Evolutionary conservation across 2,888 invertebrate genomes (phyloP).

Genomic region (Hydroisotoma schaefferi): DNA sequence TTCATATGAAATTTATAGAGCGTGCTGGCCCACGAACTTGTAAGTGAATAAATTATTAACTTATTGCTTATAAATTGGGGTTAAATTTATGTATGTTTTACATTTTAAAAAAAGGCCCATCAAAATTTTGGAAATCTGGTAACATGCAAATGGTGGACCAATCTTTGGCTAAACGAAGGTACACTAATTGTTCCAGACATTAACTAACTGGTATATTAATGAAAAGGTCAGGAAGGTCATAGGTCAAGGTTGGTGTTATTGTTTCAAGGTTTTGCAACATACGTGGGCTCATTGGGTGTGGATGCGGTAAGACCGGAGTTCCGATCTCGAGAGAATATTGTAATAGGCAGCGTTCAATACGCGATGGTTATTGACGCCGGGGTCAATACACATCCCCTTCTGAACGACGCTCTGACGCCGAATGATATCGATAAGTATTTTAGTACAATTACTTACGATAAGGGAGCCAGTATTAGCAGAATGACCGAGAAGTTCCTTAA

Average conservation of each 20-base stretch:
- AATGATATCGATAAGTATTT: conserved; percentile 50
- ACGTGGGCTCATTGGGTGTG: conserved; percentile 23
- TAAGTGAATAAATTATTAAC: neutral
- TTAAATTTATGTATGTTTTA: neutral
- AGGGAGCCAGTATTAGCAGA: conserved; percentile 28
- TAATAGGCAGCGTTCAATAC: conserved; percentile 25
- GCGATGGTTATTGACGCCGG: conserved; percentile 26
- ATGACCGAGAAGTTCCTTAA: conserved; percentile 42
- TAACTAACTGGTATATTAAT: too few species aligned
- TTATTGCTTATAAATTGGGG: neutral
- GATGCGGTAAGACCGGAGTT: conserved; percentile 26
- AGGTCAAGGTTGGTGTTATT: too few species aligned
- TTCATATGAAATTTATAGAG: neutral
- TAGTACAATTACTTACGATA: conserved; percentile 34
- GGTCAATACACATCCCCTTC: conserved; percentile 21
- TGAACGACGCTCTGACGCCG: conserved; percentile 52
- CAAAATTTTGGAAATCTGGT: conserved; percentile 36
- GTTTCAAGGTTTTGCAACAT: conserved; percentile 22
- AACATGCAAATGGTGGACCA: conserved; percentile 41
- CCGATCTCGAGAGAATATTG: conserved; percentile 2
- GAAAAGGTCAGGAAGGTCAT: neutral
- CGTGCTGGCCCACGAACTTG: neutral
- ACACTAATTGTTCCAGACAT: too few species aligned
- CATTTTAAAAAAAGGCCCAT: conserved; percentile 9
- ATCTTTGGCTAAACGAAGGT: conserved; percentile 39